These are phyloP conservation scores for Synanceia verrucosa DNA, from an alignment of 2,797 vertebrate genomes.

Conservation along the genomic window DNA sequence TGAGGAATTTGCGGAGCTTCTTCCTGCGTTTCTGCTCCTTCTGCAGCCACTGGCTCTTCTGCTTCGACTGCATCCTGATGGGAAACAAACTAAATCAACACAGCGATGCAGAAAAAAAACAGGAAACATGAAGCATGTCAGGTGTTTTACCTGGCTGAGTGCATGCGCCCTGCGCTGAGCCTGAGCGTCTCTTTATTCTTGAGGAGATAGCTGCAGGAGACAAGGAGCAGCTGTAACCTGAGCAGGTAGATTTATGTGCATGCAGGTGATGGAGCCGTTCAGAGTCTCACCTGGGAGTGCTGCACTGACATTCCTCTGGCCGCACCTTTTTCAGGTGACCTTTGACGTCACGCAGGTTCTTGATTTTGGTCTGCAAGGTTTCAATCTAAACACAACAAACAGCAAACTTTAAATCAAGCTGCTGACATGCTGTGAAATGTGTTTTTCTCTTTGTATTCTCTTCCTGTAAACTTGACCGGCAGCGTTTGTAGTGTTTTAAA, in stretches of 20 bases:
- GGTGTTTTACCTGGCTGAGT: slow-evolving; percentile 90
- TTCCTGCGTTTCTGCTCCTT: slow-evolving; percentile 95
- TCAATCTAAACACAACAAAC: slow-evolving; percentile 86
- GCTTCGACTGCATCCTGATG: slow-evolving; percentile 79
- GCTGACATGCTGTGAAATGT: slow-evolving; percentile 61
- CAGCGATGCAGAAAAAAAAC: background rate
- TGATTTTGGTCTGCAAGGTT: slow-evolving; percentile 98
- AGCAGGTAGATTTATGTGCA: background rate
- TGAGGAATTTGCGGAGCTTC: slow-evolving; percentile 95
- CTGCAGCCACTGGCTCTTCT: slow-evolving; percentile 89
- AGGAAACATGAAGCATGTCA: no score
- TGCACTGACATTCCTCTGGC: slow-evolving; percentile 96
- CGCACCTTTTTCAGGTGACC: slow-evolving; percentile 95
- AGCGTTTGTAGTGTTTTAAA: no score
- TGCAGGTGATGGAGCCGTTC: background rate
- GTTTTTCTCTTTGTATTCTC: no score
- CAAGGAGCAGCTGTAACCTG: slow-evolving; percentile 24
- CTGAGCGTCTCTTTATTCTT: slow-evolving; percentile 86
- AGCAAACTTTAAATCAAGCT: background rate
- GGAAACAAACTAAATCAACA: background rate
- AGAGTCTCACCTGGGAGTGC: slow-evolving; percentile 85
- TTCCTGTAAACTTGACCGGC: no score
- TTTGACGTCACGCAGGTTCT: slow-evolving; percentile 96
- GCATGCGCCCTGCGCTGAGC: slow-evolving; percentile 81
- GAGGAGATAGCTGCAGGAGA: slow-evolving; percentile 83